Evolutionary conservation across 1,140 invertebrate species (phyloP).

Genomic region (Dendrolimus kikuchii): DNA sequence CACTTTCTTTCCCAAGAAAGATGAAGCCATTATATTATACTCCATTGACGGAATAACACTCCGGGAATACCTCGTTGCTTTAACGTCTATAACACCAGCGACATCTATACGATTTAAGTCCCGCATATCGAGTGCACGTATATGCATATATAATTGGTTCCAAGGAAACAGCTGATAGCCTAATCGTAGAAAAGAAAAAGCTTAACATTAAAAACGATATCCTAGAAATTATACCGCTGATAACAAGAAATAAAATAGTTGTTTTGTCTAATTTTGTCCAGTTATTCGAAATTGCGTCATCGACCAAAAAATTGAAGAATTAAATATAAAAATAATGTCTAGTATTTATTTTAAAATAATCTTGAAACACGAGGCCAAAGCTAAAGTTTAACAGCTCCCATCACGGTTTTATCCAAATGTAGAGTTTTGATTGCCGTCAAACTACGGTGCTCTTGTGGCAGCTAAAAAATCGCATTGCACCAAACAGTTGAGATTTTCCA

Average conservation of each 20-base stretch:
- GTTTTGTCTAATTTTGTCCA: not conserved
- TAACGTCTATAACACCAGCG: conserved; percentile 9
- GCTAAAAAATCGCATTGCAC: too few species aligned
- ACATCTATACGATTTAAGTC: conserved; percentile 17
- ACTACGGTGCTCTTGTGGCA: too few species aligned
- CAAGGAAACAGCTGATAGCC: conserved; percentile 16
- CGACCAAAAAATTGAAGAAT: conserved; percentile 4
- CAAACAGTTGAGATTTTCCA: too few species aligned
- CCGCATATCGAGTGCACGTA: conserved; percentile 16
- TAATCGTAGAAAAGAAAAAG: conserved; percentile 13
- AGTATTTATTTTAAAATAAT: too few species aligned
- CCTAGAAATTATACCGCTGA: too few species aligned
- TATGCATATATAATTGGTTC: conserved; percentile 8
- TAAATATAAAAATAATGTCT: conserved; percentile 2
- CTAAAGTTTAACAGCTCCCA: too few species aligned
- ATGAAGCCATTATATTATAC: conserved; percentile 15
- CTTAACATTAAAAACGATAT: conserved; percentile 5
- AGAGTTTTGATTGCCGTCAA: too few species aligned
- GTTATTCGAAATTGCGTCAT: conserved; percentile 1
- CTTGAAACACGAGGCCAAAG: too few species aligned
- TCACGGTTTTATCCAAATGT: too few species aligned
- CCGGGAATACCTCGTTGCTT: conserved; percentile 10
- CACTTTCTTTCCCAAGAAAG: conserved; percentile 15
- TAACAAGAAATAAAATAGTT: too few species aligned
- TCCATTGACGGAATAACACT: conserved; percentile 16